phyloP scores from a whole-genome alignment of 64 coral and sea anemone species.

The Astreopora myriophthalma region DNA sequence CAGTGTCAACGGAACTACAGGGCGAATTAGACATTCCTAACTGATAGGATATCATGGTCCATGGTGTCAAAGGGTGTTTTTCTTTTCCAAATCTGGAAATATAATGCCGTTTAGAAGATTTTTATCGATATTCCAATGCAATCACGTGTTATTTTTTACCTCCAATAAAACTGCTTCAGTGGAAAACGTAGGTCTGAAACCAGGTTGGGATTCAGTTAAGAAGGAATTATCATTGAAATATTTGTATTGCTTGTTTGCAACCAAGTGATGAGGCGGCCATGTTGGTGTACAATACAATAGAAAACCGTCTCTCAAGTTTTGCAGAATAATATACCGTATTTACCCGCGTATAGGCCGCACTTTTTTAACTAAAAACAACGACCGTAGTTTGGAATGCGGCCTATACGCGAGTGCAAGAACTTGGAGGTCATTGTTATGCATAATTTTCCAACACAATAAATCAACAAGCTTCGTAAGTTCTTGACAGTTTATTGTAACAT shows the following conservation, averaged over 20 bases:
- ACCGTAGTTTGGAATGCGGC: not conserved
- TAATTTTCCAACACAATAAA: not conserved
- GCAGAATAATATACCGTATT: no score
- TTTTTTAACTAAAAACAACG: not conserved
- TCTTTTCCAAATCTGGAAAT: not conserved
- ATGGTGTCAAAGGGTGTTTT: no score
- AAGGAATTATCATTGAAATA: not conserved
- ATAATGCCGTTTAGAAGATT: not conserved
- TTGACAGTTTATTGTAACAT: not conserved
- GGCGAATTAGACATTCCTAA: no score
- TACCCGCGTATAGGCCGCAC: not conserved
- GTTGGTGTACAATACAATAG: no score
- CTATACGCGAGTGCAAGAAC: not conserved
- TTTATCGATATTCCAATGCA: not conserved
- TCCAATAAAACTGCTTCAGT: not conserved
- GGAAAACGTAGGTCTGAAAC: not conserved
- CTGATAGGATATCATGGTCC: no score
- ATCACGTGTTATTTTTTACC: not conserved
- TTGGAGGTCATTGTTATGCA: not conserved
- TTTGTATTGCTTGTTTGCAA: no score
- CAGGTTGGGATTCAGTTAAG: not conserved
- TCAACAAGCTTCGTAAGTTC: not conserved
- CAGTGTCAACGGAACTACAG: no score
- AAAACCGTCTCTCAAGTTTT: no score
- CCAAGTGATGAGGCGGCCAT: no score